These are phyloP conservation scores for Lithophane socia DNA, from an alignment of 2,888 invertebrate species.

Conservation along the genomic window DNA sequence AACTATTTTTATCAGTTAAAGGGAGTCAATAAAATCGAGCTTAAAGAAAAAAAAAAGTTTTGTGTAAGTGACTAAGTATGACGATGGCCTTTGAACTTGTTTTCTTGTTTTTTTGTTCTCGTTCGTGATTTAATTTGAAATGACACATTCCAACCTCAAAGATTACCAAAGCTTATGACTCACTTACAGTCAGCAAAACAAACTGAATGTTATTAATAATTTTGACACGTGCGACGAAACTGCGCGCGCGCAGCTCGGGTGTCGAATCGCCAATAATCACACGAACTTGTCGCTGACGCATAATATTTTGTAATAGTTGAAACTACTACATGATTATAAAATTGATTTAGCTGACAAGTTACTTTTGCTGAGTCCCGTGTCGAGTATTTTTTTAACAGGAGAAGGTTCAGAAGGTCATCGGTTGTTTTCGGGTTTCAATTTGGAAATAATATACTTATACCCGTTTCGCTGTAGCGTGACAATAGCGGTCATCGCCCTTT, in stretches of 20 bases:
- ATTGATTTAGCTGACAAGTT: slow-evolving; percentile 21
- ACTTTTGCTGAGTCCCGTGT: not conserved
- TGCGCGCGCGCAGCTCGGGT: slow-evolving; percentile 26
- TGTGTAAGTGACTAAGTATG: not conserved
- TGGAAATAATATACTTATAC: not conserved
- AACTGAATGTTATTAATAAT: slow-evolving; percentile 34
- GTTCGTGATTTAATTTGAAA: slow-evolving; percentile 5
- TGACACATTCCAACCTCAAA: slow-evolving; percentile 11
- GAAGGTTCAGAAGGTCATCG: not conserved
- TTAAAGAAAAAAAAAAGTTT: too few relatives aligned
- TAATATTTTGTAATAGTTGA: slow-evolving; percentile 38
- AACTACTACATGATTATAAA: slow-evolving; percentile 6
- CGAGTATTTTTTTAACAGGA: not conserved
- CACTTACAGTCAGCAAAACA: slow-evolving; percentile 41
- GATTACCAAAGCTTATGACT: slow-evolving; percentile 27
- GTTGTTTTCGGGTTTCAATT: too few relatives aligned
- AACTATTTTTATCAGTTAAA: not conserved
- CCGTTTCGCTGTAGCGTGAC: too few relatives aligned
- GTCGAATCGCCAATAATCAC: slow-evolving; percentile 51
- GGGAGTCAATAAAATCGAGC: not conserved
- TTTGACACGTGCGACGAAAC: slow-evolving; percentile 48
- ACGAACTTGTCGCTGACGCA: slow-evolving; percentile 39
- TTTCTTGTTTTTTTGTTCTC: not conserved
- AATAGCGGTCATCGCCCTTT: too few relatives aligned
- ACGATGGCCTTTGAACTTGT: not conserved